These are phyloP conservation scores for Harpalus rubripes DNA, from an alignment of 2,888 invertebrate species.

Conservation along the genomic window DNA sequence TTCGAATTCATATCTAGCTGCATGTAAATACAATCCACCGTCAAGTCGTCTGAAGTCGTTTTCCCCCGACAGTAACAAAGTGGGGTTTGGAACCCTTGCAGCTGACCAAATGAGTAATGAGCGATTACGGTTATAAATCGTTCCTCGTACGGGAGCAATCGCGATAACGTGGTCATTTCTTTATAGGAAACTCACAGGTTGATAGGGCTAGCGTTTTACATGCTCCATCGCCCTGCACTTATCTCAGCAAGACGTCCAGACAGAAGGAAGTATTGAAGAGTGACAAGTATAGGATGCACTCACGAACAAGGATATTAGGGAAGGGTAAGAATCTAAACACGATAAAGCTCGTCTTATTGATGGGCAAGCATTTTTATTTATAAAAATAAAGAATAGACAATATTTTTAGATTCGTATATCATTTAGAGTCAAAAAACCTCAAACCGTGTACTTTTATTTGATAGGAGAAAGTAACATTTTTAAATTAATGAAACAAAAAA, in stretches of 20 bases:
- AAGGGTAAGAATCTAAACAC: neutral
- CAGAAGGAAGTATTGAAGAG: neutral
- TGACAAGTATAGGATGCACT: slow-evolving; percentile 1
- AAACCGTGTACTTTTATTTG: too few species aligned
- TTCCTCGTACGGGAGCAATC: slow-evolving; percentile 62
- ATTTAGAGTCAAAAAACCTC: too few species aligned
- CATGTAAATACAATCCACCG: slow-evolving; percentile 12
- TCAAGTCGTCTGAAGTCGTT: neutral
- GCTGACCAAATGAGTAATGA: slow-evolving; percentile 67
- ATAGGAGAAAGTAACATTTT: too few species aligned
- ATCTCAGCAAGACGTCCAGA: slow-evolving; percentile 5
- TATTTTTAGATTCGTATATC: too few species aligned
- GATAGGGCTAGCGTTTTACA: slow-evolving; percentile 62
- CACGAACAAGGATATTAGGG: neutral
- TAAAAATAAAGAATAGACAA: too few species aligned
- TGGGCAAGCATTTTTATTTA: neutral
- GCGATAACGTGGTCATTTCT: slow-evolving; percentile 60
- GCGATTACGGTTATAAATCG: slow-evolving; percentile 66
- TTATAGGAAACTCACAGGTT: slow-evolving; percentile 62
- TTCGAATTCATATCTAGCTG: neutral
- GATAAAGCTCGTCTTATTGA: neutral
- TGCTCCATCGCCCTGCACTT: slow-evolving; percentile 61
- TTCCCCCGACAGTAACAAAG: slow-evolving; percentile 10
- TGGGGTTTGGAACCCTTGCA: slow-evolving; percentile 20
- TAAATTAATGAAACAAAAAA: too few species aligned